A percentile compares a stretch with the other conserved stretches of the same genome.
phyloP scores from a whole-genome alignment of 2,113 vertebrate genomes.

The Phoenicopterus ruber region DNA sequence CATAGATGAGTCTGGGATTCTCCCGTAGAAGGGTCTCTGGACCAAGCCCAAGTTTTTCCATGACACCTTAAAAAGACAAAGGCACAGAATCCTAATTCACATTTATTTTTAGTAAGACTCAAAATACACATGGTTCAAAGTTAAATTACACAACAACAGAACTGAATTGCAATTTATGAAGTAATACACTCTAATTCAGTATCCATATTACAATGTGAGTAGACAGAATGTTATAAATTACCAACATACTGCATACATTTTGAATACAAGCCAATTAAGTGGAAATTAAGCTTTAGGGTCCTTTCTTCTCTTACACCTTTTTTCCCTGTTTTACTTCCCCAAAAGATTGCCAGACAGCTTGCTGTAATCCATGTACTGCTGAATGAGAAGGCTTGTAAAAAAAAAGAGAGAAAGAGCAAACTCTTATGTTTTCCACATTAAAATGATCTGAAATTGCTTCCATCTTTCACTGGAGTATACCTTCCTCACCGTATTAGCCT shows the following conservation, averaged over 20 bases:
- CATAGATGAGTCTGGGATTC: constrained; percentile 90
- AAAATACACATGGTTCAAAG: not conserved
- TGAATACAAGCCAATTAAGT: not conserved
- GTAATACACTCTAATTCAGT: not conserved
- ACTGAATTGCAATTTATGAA: not conserved
- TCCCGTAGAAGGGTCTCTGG: constrained; percentile 80
- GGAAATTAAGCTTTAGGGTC: not conserved
- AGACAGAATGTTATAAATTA: not conserved
- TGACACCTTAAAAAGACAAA: constrained; percentile 80
- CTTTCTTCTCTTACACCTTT: not conserved
- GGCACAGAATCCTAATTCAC: not conserved
- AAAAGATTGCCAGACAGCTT: not conserved
- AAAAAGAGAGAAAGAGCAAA: not conserved
- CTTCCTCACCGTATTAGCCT: not conserved
- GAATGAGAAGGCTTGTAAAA: not conserved
- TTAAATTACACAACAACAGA: not conserved
- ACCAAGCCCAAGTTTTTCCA: constrained; percentile 92
- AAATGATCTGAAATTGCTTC: not conserved
- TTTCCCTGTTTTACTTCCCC: not conserved
- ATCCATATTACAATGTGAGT: not conserved
- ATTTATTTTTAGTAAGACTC: not conserved
- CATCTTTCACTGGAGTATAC: not conserved
- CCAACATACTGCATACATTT: not conserved
- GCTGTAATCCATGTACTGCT: not conserved
- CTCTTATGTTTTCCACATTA: not conserved